A percentile compares a stretch with the other conserved stretches of the same genome.
phyloP scores from a whole-genome alignment of 2,888 invertebrate species.

The Melitaea athalia region DNA sequence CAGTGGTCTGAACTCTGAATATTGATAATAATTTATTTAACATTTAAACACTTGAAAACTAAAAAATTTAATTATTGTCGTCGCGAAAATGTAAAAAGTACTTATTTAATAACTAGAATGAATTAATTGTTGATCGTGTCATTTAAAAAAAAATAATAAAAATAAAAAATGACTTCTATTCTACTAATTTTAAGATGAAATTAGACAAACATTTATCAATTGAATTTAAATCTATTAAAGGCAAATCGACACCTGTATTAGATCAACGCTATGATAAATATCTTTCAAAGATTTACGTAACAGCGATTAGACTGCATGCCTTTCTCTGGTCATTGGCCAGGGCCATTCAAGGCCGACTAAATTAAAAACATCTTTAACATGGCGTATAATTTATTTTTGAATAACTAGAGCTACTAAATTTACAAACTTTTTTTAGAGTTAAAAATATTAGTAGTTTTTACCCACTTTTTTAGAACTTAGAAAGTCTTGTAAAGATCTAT shows the following conservation, averaged over 20 bases:
- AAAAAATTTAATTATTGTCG: too few species aligned
- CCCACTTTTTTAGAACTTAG: background rate
- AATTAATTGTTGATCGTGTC: too few species aligned
- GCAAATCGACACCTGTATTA: background rate
- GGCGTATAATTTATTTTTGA: conserved; percentile 5
- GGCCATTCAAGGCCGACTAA: conserved; percentile 40
- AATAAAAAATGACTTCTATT: background rate
- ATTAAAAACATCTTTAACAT: conserved; percentile 18
- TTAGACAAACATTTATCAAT: background rate
- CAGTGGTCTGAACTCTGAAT: too few species aligned
- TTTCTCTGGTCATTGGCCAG: conserved; percentile 45
- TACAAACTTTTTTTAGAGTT: background rate
- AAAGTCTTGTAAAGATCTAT: too few species aligned
- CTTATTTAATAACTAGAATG: too few species aligned
- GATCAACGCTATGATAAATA: conserved; percentile 8
- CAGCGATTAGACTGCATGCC: conserved; percentile 39
- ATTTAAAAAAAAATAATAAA: too few species aligned
- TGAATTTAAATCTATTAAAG: background rate
- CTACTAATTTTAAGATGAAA: background rate
- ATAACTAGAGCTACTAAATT: background rate
- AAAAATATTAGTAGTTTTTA: background rate
- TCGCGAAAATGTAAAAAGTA: too few species aligned
- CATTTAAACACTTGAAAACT: too few species aligned
- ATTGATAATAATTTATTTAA: too few species aligned
- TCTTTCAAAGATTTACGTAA: conserved; percentile 34